These are phyloP conservation scores for Carapus acus DNA, from an alignment of 2,797 vertebrate species.

Conservation along the genomic window DNA sequence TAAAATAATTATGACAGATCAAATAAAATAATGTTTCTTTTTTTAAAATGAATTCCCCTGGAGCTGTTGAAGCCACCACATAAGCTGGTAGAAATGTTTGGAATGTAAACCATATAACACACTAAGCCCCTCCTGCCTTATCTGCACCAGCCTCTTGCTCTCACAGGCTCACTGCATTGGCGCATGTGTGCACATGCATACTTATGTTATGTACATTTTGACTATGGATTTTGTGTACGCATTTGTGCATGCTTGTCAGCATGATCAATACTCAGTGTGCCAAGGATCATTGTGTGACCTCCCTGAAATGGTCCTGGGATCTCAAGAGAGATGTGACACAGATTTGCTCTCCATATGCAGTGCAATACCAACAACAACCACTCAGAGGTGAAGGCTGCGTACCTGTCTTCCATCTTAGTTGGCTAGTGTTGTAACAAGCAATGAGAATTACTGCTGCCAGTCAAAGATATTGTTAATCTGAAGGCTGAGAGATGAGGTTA, in stretches of 20 bases:
- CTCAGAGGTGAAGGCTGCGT: no score
- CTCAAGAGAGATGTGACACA: constrained; percentile 10
- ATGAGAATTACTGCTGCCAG: background rate
- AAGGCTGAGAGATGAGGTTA: constrained; percentile 3
- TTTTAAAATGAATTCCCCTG: no score
- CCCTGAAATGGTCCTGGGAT: constrained; percentile 1
- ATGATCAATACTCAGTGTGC: constrained; percentile 2
- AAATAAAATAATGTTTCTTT: no score
- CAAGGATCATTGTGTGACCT: background rate
- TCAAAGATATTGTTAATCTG: constrained; percentile 6
- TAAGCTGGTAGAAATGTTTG: background rate
- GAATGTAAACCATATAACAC: background rate
- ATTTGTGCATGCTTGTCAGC: constrained; percentile 5
- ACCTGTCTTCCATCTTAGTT: constrained; percentile 3
- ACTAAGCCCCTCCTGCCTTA: background rate
- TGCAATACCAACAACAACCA: constrained; percentile 12
- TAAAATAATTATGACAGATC: no score
- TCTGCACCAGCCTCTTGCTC: background rate
- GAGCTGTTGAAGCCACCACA: background rate
- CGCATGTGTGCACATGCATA: background rate
- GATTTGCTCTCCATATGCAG: constrained; percentile 1
- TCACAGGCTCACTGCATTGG: background rate
- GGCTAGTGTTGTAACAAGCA: constrained; percentile 25
- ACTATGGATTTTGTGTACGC: background rate
- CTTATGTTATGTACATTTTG: background rate